Base-by-base conservation (phyloP, 2,797 vertebrate species). In the Tympanoctomys barrerae region DNA sequence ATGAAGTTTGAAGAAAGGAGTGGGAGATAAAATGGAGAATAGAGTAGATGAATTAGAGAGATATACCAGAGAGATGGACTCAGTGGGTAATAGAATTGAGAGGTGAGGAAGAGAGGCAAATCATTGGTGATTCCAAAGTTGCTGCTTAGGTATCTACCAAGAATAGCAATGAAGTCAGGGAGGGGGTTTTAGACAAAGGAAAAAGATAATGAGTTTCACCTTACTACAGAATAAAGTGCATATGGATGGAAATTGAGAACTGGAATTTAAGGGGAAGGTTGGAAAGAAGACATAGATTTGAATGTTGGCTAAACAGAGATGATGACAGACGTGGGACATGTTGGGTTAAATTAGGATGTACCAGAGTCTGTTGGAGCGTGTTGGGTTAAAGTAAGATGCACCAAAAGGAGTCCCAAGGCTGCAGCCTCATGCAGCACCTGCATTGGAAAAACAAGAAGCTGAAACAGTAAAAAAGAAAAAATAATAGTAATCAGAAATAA, bases 401-500 rank as follows among this genome's bases (percentile, higher is more conserved):
- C 42, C 42, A 80, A 73, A 84, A 73, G 0, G 9, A 82, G 16
- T 11, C 54, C 70, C 36, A 83, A 89, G 49, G 22, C 39, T 70
- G n/a, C 31, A 91, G 52, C 73, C 16, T 82, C 59, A 26, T 42
- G 5, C 0, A 26, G 14, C 4, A 91, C 0, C 0, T 85, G 12
- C 21, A 10, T 94, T 93, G 87, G 66, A 77, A 93, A 77, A 94
- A 36, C 4, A 75, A 95, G 91, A 59, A 78, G 52, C 5, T 54
- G 68, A 87, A 66, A 18, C 31, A 82, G 75, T 78, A 46, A 73
- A 90, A 93, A 79, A n/a, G 0, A 59, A 77, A 90, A 93, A 77
- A 64, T 9, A 42, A 14, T n/a, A 71, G 59, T 75, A 19, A 24
- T 68, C n/a, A 77, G 42, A 83, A 77, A 46, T 80, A 52, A 49